Evolutionary conservation across 2,113 vertebrate species (phyloP), one percentile per base, ranked within the genome.

Genomic region (Carassius auratus): DNA sequence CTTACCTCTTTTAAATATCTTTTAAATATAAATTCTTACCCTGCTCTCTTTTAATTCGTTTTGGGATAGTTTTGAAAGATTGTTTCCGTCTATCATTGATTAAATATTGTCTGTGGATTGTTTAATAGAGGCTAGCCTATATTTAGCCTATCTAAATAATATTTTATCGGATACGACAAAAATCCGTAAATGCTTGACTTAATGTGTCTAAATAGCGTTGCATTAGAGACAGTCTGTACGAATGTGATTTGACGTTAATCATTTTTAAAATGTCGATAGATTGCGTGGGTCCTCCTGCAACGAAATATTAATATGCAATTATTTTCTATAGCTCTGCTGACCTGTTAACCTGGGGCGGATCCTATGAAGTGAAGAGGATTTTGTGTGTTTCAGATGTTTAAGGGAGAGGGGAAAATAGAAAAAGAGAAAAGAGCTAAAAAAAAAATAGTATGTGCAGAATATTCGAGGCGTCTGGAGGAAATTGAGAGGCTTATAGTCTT

Each of bases 401-500:
- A 86, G 84, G 85, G 89, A 73, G 79, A 84, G 84, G 86, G 87
- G 83, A 21, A 87, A 14, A 38, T 38, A 42, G 42, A 42, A 42
- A 42, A 42, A 42, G 42, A 42, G 8, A 42, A 42, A 42, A 42
- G 8, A 7, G 42, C 42, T 1, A 38, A 80, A 74, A n/a, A 78
- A n/a, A 83, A 86, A 85, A 77, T 85, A 90, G 90, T 89, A 92
- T 90, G 90, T 89, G 81, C 87, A 88, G 81, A 61, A 75, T 86
- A 73, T 92, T 87, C 80, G 81, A 91, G 84, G 81, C 89, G 62
- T 92, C 90, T 91, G 59, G 85, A 91, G 90, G 93, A 94, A 92
- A 93, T 90, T 92, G 91, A 91, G 94, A 93, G 93, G 93, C 93
- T 94, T 94, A 92, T 86, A 89, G 90, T 93, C 96, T 97, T 97